phyloP scores from a whole-genome alignment of 2,888 invertebrate genomes.

The Molorchus minor region DNA sequence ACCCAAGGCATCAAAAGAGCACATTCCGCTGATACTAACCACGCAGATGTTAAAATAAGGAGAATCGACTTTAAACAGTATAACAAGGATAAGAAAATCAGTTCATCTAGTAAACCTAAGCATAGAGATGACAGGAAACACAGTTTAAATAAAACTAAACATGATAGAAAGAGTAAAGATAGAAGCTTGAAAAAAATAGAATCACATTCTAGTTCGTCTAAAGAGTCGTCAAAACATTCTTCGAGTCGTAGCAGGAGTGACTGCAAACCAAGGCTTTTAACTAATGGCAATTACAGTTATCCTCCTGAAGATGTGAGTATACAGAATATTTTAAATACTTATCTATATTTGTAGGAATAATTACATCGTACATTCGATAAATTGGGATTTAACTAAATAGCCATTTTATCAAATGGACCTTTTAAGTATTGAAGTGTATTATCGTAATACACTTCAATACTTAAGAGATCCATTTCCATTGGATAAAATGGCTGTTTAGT shows the following conservation, averaged over 20 bases:
- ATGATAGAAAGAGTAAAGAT: slow-evolving; percentile 41
- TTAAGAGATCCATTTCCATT: too few species aligned
- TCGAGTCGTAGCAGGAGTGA: slow-evolving; percentile 38
- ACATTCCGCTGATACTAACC: slow-evolving; percentile 51
- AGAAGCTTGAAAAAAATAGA: slow-evolving; percentile 34
- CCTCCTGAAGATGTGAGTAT: slow-evolving; percentile 59
- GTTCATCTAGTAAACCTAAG: slow-evolving; percentile 35
- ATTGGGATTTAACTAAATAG: too few species aligned
- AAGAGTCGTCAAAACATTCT: slow-evolving; percentile 36
- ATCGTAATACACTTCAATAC: too few species aligned
- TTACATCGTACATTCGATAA: too few species aligned
- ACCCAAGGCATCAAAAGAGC: slow-evolving; percentile 52
- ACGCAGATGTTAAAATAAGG: slow-evolving; percentile 42
- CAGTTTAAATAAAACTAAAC: slow-evolving; percentile 34
- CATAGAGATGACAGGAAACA: slow-evolving; percentile 44
- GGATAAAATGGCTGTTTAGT: too few species aligned
- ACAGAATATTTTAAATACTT: too few species aligned
- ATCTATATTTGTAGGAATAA: too few species aligned
- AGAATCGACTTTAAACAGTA: slow-evolving; percentile 48
- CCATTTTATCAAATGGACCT: too few species aligned
- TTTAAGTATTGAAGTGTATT: too few species aligned
- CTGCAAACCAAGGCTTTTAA: slow-evolving; percentile 47
- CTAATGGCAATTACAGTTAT: slow-evolving; percentile 59
- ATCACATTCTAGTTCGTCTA: slow-evolving; percentile 34
- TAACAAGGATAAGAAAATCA: slow-evolving; percentile 36